Conservation (phyloP, 2,888 invertebrate genomes). For the Corythucha ciliata region DNA sequence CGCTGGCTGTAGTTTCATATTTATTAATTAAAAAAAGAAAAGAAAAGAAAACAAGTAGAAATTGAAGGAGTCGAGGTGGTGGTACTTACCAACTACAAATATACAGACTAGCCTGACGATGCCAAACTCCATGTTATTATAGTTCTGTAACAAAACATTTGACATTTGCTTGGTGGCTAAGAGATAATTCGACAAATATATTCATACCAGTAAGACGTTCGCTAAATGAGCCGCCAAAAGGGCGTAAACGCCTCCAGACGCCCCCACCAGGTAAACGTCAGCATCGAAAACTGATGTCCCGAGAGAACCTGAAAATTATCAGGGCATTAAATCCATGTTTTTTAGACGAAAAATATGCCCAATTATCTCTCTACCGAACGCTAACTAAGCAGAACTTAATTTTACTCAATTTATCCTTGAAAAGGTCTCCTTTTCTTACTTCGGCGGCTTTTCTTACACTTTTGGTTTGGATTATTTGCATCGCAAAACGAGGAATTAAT, state of each 20-base stretch:
- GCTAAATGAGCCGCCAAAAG: slow-evolving; percentile 91
- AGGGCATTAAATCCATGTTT: slow-evolving; percentile 23
- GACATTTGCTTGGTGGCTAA: background rate
- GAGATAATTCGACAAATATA: background rate
- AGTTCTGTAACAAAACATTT: slow-evolving; percentile 51
- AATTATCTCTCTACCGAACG: too few relatives aligned
- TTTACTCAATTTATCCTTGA: too few relatives aligned
- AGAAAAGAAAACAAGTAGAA: slow-evolving; percentile 3
- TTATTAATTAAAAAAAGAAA: slow-evolving; percentile 41
- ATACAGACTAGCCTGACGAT: slow-evolving; percentile 80
- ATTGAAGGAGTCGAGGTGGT: background rate
- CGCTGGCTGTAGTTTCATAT: slow-evolving; percentile 72
- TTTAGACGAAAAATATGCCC: too few relatives aligned
- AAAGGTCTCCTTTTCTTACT: too few relatives aligned
- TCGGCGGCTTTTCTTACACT: too few relatives aligned
- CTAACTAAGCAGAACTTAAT: too few relatives aligned
- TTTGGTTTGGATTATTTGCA: too few relatives aligned
- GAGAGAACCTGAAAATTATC: slow-evolving; percentile 45
- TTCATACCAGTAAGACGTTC: slow-evolving; percentile 67
- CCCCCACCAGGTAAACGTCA: slow-evolving; percentile 89
- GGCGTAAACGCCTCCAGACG: slow-evolving; percentile 95
- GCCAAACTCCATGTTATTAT: slow-evolving; percentile 91
- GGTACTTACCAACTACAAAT: slow-evolving; percentile 73
- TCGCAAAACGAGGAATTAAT: too few relatives aligned
- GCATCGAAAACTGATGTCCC: slow-evolving; percentile 90